Conservation (phyloP, 2,113 vertebrate species). For the Myodes glareolus region DNA sequence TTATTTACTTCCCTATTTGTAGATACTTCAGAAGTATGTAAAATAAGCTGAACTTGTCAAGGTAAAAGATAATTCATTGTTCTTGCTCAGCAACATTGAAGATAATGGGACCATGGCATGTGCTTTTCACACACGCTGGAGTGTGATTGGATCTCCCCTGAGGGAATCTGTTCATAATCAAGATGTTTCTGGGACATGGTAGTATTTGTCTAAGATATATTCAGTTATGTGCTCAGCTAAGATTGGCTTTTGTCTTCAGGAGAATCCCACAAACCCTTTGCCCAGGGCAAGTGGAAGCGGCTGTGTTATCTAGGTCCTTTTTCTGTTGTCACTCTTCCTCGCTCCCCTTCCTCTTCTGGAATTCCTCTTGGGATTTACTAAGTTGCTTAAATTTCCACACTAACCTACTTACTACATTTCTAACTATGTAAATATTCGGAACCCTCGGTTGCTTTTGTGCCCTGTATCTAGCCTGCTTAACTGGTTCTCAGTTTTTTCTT, state of each 20-base stretch:
- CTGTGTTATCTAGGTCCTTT: background rate
- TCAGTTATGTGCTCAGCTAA: conserved; percentile 18
- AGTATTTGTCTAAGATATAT: conserved; percentile 10
- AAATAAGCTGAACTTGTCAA: background rate
- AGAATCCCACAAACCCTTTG: background rate
- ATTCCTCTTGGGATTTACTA: background rate
- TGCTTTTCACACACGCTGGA: background rate
- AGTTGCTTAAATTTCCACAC: conserved; percentile 3
- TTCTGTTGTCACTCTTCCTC: background rate
- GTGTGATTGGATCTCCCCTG: background rate
- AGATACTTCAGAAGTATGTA: conserved; percentile 16
- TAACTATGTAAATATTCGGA: background rate
- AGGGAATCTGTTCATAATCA: conserved; percentile 43
- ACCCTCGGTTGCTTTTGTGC: background rate
- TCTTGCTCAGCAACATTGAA: background rate
- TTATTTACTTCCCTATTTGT: conserved; percentile 9
- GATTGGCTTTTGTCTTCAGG: background rate
- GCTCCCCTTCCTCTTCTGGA: background rate
- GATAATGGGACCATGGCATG: background rate
- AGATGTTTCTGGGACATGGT: conserved; percentile 23
- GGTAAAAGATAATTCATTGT: background rate
- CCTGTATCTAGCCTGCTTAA: background rate
- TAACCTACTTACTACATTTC: conserved; percentile 3
- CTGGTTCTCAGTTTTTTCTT: conserved; percentile 51
- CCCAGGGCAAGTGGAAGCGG: background rate